Evolutionary conservation across 2,888 invertebrate genomes (phyloP).

Genomic region (Orthosia incerta): DNA sequence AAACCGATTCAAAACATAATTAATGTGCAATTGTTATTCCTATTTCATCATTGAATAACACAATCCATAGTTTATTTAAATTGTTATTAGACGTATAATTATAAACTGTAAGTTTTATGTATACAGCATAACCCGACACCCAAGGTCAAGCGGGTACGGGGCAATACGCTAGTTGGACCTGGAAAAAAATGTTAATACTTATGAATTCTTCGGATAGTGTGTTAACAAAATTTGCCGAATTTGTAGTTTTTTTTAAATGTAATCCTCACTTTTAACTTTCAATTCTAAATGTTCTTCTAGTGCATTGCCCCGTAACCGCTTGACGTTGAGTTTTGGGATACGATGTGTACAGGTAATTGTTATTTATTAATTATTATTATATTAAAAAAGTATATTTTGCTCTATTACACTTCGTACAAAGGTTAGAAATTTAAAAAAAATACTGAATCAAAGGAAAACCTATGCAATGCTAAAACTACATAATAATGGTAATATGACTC

Average conservation of each 20-base stretch:
- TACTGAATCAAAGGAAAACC: not conserved
- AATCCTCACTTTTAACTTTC: no score
- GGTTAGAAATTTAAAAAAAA: not conserved
- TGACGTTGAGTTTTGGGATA: no score
- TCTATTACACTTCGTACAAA: not conserved
- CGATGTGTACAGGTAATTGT: not conserved
- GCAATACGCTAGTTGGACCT: no score
- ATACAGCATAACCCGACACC: not conserved
- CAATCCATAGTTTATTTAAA: slow-evolving; percentile 22
- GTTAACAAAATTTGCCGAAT: no score
- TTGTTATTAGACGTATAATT: slow-evolving; percentile 21
- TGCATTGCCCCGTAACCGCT: no score
- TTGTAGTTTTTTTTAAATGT: no score
- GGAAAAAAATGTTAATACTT: no score
- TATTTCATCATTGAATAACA: slow-evolving; percentile 13
- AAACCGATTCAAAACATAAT: slow-evolving; percentile 14
- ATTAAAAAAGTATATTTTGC: not conserved
- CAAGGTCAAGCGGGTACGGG: no score
- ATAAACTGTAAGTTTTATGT: slow-evolving; percentile 34
- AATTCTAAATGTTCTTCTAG: no score
- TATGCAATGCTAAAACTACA: not conserved
- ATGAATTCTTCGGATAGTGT: no score
- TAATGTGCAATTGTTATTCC: slow-evolving; percentile 41
- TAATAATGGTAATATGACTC: not conserved
- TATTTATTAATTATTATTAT: no score